phyloP scores from a whole-genome alignment of 1,140 invertebrate genomes.

The Hylaeus anthracinus region DNA sequence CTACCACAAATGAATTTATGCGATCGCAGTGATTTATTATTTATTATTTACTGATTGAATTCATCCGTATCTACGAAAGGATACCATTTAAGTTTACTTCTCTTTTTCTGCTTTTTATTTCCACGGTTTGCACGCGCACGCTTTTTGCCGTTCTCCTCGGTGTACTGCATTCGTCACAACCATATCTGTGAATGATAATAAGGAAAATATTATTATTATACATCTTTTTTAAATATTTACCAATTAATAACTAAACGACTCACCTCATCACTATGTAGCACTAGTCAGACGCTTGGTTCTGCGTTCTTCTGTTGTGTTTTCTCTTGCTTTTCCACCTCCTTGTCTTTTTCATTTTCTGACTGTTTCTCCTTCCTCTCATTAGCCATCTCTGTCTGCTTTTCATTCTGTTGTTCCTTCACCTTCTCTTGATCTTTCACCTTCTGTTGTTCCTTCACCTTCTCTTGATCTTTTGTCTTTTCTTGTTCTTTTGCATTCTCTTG shows the following conservation, averaged over 20 bases:
- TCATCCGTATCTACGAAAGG: slow-evolving; percentile 23
- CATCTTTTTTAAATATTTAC: too few relatives aligned
- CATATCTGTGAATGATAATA: slow-evolving; percentile 47
- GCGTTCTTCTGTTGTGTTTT: slow-evolving; percentile 5
- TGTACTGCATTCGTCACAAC: slow-evolving; percentile 62
- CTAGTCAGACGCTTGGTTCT: slow-evolving; percentile 77
- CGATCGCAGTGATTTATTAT: neutral
- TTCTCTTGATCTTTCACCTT: slow-evolving; percentile 21
- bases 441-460: slow-evolving; percentile 43
- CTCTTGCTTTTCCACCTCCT: slow-evolving; percentile 6
- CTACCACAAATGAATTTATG: slow-evolving; percentile 14
- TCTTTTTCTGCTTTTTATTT: slow-evolving; percentile 16
- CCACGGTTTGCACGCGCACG: neutral
- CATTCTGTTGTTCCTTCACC: too few relatives aligned
- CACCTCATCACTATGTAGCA: slow-evolving; percentile 75
- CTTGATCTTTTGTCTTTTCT: slow-evolving; percentile 6
- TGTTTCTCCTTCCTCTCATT: too few relatives aligned
- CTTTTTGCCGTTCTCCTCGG: neutral
- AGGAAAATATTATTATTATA: neutral
- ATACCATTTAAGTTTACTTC: slow-evolving; percentile 23
- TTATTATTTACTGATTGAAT: slow-evolving; percentile 10
- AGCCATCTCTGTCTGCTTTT: too few relatives aligned
- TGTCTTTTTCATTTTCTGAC: neutral
- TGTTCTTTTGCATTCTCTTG: neutral
- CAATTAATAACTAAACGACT: neutral